phyloP scores from a whole-genome alignment of 2,888 invertebrate species.

The Troides helena region DNA sequence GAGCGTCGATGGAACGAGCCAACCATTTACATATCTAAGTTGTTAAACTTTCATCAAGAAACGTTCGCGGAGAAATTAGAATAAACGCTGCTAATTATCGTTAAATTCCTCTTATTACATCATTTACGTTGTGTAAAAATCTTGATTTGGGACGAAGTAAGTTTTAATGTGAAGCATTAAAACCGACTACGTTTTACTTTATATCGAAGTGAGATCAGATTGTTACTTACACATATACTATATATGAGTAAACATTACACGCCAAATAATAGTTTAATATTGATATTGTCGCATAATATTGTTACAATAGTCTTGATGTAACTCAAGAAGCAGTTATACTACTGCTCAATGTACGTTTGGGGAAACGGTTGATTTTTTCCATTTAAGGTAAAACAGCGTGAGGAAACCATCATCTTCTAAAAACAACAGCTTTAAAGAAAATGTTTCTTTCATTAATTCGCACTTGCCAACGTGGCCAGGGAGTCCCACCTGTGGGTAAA shows the following conservation, averaged over 20 bases:
- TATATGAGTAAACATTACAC: background rate
- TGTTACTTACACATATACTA: too few species aligned
- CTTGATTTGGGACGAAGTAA: constrained; percentile 4
- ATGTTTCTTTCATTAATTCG: too few species aligned
- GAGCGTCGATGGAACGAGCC: constrained; percentile 42
- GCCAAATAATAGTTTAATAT: background rate
- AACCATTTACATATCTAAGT: constrained; percentile 53
- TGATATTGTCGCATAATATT: too few species aligned
- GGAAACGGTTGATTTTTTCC: too few species aligned
- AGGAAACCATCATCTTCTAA: too few species aligned
- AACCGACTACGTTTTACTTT: background rate
- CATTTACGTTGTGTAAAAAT: constrained; percentile 18
- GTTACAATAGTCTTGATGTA: too few species aligned
- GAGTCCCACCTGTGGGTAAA: too few species aligned
- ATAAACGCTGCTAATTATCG: constrained; percentile 37
- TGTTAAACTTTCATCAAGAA: constrained; percentile 39
- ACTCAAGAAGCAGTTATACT: too few species aligned
- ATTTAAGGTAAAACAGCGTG: too few species aligned
- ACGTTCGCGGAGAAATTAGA: constrained; percentile 41
- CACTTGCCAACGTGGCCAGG: too few species aligned
- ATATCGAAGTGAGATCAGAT: background rate
- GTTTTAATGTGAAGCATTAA: background rate
- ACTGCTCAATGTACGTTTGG: too few species aligned
- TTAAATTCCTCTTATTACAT: constrained; percentile 31
- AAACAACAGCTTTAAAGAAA: too few species aligned